These are phyloP conservation scores for Helicolenus hilgendorfi DNA, from an alignment of 2,797 vertebrate genomes.

Conservation along the genomic window DNA sequence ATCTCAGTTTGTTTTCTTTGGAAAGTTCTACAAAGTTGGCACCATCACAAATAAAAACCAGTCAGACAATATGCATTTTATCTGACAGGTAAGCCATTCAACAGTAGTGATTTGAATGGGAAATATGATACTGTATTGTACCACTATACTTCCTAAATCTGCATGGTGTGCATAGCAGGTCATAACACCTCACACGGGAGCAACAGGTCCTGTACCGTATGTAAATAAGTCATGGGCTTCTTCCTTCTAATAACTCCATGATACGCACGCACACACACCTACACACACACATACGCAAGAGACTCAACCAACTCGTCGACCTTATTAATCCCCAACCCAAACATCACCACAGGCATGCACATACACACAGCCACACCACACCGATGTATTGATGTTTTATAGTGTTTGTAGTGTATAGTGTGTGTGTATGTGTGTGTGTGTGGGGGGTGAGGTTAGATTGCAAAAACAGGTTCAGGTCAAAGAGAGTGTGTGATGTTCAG, in stretches of 20 bases:
- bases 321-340: constrained; percentile 34
- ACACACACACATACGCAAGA: background rate
- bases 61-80: background rate
- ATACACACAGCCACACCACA: constrained; percentile 35
- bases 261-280: background rate
- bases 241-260: background rate
- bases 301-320: constrained; percentile 11
- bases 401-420: constrained; percentile 28
- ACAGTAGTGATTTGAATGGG: constrained; percentile 24
- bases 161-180: background rate
- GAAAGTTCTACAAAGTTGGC: background rate
- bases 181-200: background rate
- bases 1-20: background rate
- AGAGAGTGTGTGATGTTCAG: constrained; percentile 15
- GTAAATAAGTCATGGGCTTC: background rate
- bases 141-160: background rate
- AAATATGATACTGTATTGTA: background rate
- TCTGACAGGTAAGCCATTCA: background rate
- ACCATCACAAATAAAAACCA: background rate
- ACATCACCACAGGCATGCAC: constrained; percentile 28
- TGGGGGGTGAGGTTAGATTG: constrained; percentile 37
- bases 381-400: constrained; percentile 84
- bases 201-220: background rate
- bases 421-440: background rate
- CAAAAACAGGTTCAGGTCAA: constrained; percentile 41